These are phyloP conservation scores for Gambusia affinis DNA, from an alignment of 2,113 vertebrate genomes.

Conservation along the genomic window DNA sequence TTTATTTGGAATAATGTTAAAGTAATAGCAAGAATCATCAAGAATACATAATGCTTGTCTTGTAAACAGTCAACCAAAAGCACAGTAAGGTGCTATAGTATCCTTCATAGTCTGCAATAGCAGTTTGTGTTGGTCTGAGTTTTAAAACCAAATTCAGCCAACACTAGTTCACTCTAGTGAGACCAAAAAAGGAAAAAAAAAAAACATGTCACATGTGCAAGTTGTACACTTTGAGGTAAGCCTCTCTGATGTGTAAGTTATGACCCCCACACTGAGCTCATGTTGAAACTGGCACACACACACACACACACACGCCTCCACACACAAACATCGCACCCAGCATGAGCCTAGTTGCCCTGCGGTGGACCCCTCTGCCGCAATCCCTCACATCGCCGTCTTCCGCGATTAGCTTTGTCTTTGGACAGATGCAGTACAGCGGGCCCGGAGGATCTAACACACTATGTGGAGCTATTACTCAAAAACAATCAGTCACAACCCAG, in stretches of 20 bases:
- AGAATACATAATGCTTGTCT: slow-evolving; percentile 45
- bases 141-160: slow-evolving; percentile 32
- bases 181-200: background rate
- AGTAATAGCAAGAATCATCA: slow-evolving; percentile 23
- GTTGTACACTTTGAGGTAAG: slow-evolving; percentile 58
- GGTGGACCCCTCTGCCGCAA: slow-evolving; percentile 54
- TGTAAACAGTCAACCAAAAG: slow-evolving; percentile 45
- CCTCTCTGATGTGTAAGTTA: slow-evolving; percentile 60
- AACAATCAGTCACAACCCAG: slow-evolving; percentile 67
- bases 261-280: slow-evolving; percentile 64
- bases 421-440: slow-evolving; percentile 63
- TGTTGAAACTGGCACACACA: slow-evolving; percentile 38
- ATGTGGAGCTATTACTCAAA: slow-evolving; percentile 64
- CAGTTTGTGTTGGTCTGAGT: slow-evolving; percentile 26
- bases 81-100: slow-evolving; percentile 40
- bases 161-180: slow-evolving; percentile 9
- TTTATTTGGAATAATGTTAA: slow-evolving; percentile 49
- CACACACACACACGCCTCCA: slow-evolving; percentile 34
- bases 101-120: slow-evolving; percentile 31
- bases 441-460: slow-evolving; percentile 65
- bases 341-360: slow-evolving; percentile 62
- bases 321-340: slow-evolving; percentile 69
- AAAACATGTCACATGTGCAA: slow-evolving; percentile 23
- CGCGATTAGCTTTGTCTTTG: slow-evolving; percentile 70
- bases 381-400: slow-evolving; percentile 71